These are phyloP conservation scores for Plusia festucae DNA, from an alignment of 2,888 invertebrate species.

Conservation along the genomic window DNA sequence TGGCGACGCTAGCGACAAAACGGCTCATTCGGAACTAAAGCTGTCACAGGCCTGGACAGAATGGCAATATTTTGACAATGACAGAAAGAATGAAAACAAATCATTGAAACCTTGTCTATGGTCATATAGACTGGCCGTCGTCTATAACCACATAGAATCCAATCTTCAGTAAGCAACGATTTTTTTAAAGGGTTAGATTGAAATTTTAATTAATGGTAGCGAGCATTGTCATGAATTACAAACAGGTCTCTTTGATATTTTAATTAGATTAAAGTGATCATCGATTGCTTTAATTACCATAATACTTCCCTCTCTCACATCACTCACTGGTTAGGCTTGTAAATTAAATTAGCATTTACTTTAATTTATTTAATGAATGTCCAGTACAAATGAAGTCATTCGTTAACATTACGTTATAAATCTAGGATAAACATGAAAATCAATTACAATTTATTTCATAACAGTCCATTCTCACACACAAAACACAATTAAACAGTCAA, in stretches of 20 bases:
- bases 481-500: constrained; percentile 17
- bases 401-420: constrained; percentile 28
- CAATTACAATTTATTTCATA: constrained; percentile 27
- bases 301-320: background rate
- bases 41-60: no score
- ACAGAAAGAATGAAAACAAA: background rate
- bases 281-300: background rate
- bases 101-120: background rate
- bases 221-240: no score
- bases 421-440: constrained; percentile 25
- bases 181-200: no score
- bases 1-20: no score
- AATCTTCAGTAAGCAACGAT: no score
- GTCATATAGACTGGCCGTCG: background rate
- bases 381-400: constrained; percentile 28
- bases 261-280: no score
- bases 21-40: no score
- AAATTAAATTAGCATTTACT: constrained; percentile 8
- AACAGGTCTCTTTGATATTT: no score
- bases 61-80: no score
- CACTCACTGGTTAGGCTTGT: background rate
- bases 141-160: background rate
- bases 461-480: constrained; percentile 21
- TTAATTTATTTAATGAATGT: constrained; percentile 33
- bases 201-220: no score